Percentiles rank a stretch among this genome's conserved stretches.
These are phyloP conservation scores for Heloderma charlesbogerti DNA, from an alignment of 2,113 vertebrate genomes.

Conservation along the genomic window DNA sequence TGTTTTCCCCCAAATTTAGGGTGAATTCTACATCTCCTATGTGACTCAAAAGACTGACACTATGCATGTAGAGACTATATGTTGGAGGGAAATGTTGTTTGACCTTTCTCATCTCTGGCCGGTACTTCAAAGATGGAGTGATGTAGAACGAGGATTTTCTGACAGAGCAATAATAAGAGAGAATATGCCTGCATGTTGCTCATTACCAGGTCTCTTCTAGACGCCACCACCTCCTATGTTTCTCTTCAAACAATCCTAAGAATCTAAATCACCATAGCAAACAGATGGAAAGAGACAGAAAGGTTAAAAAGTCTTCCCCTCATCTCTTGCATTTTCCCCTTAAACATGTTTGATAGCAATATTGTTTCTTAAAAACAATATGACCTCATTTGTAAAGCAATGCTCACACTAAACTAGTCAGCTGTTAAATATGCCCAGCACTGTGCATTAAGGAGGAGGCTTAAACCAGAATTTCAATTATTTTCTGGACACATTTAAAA, in stretches of 20 bases:
- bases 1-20: accelerated
- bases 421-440: conserved; percentile 83
- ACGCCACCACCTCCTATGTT: conserved; percentile 74
- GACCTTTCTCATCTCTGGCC: conserved; percentile 71
- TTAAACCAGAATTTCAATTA: conserved; percentile 87
- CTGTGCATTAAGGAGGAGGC: conserved; percentile 81
- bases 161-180: conserved; percentile 75
- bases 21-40: not conserved
- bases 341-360: conserved; percentile 80
- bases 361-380: conserved; percentile 87
- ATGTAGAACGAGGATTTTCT: conserved; percentile 73
- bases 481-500: conserved; percentile 89
- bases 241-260: conserved; percentile 74
- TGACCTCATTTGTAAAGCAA: conserved; percentile 87
- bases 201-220: conserved; percentile 70
- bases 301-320: conserved; percentile 79
- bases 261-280: conserved; percentile 73
- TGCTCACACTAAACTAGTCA: conserved; percentile 86
- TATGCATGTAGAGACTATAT: not conserved
- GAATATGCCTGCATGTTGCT: conserved; percentile 69
- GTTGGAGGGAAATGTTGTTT: conserved; percentile 50
- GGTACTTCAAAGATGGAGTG: conserved; percentile 64
- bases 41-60: not conserved
- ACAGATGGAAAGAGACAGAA: conserved; percentile 80
- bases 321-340: conserved; percentile 76